Base-by-base conservation (phyloP, 2,888 invertebrate species). In the Tetragnatha montana region DNA sequence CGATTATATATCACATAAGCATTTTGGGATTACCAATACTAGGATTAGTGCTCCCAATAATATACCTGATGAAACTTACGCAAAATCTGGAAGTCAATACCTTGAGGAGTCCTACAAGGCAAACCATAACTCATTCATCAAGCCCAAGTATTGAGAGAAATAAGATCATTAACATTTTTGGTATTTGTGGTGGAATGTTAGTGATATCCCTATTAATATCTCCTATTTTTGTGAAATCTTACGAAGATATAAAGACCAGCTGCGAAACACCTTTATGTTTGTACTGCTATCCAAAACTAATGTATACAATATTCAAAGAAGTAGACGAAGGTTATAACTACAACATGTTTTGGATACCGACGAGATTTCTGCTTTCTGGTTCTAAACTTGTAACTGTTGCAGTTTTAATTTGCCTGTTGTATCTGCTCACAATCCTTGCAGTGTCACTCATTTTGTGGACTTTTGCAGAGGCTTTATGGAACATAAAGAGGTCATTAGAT, bases 211-310 rank as follows among this genome's bases (percentile, higher is more conserved):
- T 69, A 17, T 10, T 69, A 47, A 22, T 70, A 6, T 80, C 69
- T 47, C 60, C 69, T 3, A 60, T 17, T 17, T 69, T n/a, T 19
- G 69, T 69, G n/a, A 47, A 47, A 6, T n/a, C 80, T 6, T 10
- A 17, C 3, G 2, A 4, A 7, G 51, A 22, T 8, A 10, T n/a
- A 17, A 7, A n/a, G n/a, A 35, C 69, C 14, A 60, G 60, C 14
- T 80, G 80, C n/a, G 14, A 70, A 3, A 70, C 35, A 8, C 19
- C 80, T 6, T 12, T n/a, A 17, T 80, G 80, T 12, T 19, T 80
- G 10, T 80, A 80, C 12, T 80, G 80, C 8, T 80, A 47, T 6
- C 80, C 80, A 47, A 69, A 69, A 49, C 80, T 80, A n/a, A 47
- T 80, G 80, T 35, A 70, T 8, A 80, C 80, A 8, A n/a, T 80